A percentile compares a stretch with the other conserved stretches of the same genome.
Conservation (phyloP, 2,797 vertebrate genomes). For the Anolis apletophallus region DNA sequence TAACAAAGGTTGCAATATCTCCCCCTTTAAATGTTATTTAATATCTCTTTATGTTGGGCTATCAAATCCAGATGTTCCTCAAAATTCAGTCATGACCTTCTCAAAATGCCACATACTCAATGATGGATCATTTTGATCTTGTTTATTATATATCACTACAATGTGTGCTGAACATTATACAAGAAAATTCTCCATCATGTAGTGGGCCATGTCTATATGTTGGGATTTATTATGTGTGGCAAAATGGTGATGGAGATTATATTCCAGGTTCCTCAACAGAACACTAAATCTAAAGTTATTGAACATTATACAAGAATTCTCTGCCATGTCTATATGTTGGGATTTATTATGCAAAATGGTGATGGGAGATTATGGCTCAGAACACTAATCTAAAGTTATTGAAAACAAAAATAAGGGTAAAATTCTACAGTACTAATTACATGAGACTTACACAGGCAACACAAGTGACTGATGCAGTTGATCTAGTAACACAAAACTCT, state of each 20-base stretch:
- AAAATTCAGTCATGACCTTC: no score
- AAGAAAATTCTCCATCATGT: no score
- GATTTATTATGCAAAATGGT: constrained; percentile 1
- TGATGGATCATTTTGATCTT: no score
- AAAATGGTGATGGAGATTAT: no score
- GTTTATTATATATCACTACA: no score
- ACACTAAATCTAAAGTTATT: no score
- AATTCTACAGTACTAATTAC: background rate
- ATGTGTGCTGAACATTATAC: no score
- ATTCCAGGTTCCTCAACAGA: no score
- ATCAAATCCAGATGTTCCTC: no score
- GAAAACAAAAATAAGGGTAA: constrained; percentile 16
- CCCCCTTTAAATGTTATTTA: background rate
- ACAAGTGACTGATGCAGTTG: background rate
- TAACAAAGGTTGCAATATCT: background rate
- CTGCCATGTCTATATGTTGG: background rate
- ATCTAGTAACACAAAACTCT: constrained; percentile 19
- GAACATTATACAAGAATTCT: background rate
- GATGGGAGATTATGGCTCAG: background rate
- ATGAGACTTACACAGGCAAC: background rate
- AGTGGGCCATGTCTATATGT: no score
- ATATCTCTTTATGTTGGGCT: background rate
- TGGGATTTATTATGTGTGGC: no score
- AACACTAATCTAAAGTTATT: background rate
- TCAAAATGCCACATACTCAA: no score